A percentile compares a stretch with the other conserved stretches of the same genome.
Evolutionary conservation across 2,888 invertebrate genomes (phyloP).

Genomic region (Brenthis daphne): DNA sequence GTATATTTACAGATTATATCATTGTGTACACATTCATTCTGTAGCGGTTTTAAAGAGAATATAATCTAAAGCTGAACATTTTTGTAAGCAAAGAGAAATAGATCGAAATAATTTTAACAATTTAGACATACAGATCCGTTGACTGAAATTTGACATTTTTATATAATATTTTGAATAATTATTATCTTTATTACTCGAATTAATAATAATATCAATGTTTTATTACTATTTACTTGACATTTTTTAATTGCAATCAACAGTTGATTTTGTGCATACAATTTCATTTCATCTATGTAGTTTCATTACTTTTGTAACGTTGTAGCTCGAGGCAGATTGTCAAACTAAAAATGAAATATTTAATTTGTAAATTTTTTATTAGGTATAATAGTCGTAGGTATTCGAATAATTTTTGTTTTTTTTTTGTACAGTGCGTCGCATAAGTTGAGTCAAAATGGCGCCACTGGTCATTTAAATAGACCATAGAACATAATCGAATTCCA

Average conservation of each 20-base stretch:
- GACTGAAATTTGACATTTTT: constrained; percentile 19
- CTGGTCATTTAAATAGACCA: no score
- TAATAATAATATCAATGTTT: neutral
- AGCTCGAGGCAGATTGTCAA: neutral
- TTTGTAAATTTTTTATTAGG: neutral
- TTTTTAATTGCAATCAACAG: neutral
- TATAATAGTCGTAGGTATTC: no score
- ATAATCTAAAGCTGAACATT: constrained; percentile 6
- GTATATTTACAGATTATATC: neutral
- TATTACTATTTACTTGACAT: neutral
- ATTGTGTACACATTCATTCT: constrained; percentile 6
- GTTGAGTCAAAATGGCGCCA: no score
- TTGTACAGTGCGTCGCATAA: no score
- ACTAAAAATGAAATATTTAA: neutral
- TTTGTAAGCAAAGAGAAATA: constrained; percentile 11
- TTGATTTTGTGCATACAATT: neutral
- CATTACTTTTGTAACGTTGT: neutral
- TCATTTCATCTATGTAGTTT: neutral
- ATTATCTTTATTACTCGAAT: neutral
- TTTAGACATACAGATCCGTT: constrained; percentile 19
- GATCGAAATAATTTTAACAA: constrained; percentile 3
- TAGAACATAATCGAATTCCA: no score
- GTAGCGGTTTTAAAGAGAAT: constrained; percentile 1
- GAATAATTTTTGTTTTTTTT: no score
- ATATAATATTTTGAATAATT: constrained; percentile 12